phyloP scores from a whole-genome alignment of 2,113 vertebrate genomes.

The Saguinus midas region DNA sequence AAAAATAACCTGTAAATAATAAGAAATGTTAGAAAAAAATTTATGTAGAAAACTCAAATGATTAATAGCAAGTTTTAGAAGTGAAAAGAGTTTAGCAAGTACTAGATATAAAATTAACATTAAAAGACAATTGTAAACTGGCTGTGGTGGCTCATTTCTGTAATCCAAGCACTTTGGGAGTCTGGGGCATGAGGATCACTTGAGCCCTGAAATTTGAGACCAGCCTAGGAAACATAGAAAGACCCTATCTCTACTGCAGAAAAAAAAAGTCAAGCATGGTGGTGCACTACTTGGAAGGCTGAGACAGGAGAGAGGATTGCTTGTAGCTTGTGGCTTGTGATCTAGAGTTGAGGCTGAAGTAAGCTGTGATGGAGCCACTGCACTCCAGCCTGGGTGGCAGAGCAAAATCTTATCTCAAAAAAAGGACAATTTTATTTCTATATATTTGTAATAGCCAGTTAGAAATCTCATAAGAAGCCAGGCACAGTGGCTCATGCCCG shows the following conservation, averaged over 20 bases:
- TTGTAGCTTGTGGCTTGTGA: neutral
- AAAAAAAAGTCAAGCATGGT: neutral
- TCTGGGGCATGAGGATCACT: neutral
- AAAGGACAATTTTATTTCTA: no score
- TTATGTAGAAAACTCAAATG: neutral
- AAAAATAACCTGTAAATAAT: neutral
- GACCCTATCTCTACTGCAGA: neutral
- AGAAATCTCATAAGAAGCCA: no score
- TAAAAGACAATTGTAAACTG: neutral
- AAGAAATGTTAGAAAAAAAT: neutral
- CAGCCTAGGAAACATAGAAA: neutral
- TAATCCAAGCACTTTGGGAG: neutral
- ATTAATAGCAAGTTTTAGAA: neutral
- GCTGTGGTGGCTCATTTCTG: neutral
- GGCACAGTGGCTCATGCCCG: no score
- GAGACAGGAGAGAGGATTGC: neutral
- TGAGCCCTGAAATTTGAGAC: neutral
- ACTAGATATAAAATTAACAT: neutral
- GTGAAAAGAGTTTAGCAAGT: neutral
- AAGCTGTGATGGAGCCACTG: neutral
- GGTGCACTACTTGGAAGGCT: neutral
- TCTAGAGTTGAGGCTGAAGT: neutral
- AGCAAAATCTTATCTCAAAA: no score
- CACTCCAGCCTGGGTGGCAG: no score
- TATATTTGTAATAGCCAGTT: no score